Conservation (phyloP, 2,113 vertebrate genomes). For the Pampusana beccarii region DNA sequence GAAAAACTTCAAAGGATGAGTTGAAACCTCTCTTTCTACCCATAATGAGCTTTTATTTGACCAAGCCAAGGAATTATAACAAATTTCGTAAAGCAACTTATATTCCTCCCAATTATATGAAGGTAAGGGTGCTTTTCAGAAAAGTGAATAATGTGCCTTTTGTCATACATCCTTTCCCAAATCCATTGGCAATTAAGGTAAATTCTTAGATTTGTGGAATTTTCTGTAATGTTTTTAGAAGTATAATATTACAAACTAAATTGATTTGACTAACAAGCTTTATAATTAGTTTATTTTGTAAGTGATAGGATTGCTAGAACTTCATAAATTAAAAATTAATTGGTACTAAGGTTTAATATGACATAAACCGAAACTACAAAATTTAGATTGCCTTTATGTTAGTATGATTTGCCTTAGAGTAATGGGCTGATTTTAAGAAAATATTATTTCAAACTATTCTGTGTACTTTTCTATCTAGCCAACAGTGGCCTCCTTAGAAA, state of each 20-base stretch:
- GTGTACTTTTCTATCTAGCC: neutral
- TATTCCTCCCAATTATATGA: neutral
- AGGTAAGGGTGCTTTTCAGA: neutral
- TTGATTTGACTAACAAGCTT: neutral
- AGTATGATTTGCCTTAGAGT: neutral
- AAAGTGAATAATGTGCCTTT: neutral
- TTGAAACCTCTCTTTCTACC: neutral
- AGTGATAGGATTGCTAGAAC: neutral
- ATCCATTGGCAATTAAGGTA: neutral
- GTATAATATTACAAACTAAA: neutral
- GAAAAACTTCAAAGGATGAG: neutral
- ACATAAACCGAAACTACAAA: neutral
- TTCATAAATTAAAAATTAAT: neutral
- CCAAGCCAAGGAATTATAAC: neutral
- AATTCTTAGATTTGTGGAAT: neutral
- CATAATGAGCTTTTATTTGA: neutral
- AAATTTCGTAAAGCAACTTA: neutral
- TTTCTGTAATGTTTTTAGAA: neutral
- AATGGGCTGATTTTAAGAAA: neutral
- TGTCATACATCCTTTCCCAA: neutral
- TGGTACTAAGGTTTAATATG: neutral
- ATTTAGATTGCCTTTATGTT: neutral
- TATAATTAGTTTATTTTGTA: neutral
- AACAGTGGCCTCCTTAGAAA: neutral
- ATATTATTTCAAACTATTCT: neutral